Conservation (phyloP, 2,888 invertebrate species). For the Cenopis cana region DNA sequence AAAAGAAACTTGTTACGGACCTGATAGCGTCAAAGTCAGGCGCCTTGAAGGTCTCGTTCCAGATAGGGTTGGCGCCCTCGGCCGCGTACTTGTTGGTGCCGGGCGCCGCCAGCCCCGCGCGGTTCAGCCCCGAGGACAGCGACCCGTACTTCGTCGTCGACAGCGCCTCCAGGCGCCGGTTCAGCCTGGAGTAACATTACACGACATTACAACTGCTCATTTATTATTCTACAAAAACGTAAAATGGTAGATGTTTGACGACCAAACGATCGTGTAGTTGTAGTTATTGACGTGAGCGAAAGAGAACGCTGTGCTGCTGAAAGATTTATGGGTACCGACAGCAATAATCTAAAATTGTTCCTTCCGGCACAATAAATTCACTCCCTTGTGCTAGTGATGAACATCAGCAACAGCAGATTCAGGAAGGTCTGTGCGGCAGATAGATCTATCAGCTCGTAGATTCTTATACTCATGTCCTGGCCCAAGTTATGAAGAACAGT, state of each 20-base stretch:
- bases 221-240: background rate
- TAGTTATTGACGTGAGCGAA: too few relatives aligned
- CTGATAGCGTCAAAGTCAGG: constrained; percentile 83
- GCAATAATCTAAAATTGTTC: background rate
- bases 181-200: constrained; percentile 73
- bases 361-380: constrained; percentile 58
- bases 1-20: constrained; percentile 55
- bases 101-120: constrained; percentile 83
- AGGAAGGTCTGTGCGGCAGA: constrained; percentile 55
- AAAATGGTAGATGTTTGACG: too few relatives aligned
- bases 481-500: too few relatives aligned
- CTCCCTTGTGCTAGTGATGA: constrained; percentile 85
- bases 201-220: background rate
- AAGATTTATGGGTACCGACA: background rate
- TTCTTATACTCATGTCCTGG: too few relatives aligned
- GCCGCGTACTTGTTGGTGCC: constrained; percentile 89
- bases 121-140: constrained; percentile 85
- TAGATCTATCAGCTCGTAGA: background rate
- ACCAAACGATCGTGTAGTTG: too few relatives aligned
- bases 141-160: constrained; percentile 88
- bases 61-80: constrained; percentile 90
- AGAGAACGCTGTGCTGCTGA: background rate
- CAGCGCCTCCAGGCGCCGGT: constrained; percentile 86
- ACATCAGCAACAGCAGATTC: constrained; percentile 76
- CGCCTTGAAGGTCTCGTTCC: constrained; percentile 82